phyloP scores from a whole-genome alignment of 2,888 invertebrate genomes.

The Petrophora chlorosata region DNA sequence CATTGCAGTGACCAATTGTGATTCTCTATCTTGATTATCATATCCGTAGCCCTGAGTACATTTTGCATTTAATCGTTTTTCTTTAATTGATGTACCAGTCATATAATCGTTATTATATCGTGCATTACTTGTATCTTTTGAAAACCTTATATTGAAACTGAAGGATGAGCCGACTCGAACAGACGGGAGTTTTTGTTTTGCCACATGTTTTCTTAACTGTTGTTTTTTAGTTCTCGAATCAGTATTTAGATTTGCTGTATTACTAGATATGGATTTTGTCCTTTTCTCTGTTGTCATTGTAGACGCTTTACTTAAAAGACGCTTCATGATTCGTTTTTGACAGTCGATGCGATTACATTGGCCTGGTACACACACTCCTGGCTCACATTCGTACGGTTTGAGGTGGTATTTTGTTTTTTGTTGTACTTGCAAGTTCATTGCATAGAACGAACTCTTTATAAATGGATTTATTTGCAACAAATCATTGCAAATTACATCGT shows the following conservation, averaged over 20 bases:
- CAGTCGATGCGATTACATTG: conserved; percentile 46
- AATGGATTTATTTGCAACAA: background rate
- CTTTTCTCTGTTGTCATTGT: conserved; percentile 36
- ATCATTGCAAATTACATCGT: background rate
- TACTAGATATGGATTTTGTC: conserved; percentile 27
- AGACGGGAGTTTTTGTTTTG: conserved; percentile 5
- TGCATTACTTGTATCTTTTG: too few species aligned
- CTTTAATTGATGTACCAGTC: conserved; percentile 5
- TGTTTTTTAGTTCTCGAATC: conserved; percentile 21
- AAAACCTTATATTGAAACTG: conserved; percentile 47
- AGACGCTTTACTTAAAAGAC: conserved; percentile 38
- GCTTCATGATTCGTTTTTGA: conserved; percentile 44
- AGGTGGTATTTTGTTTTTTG: conserved; percentile 23
- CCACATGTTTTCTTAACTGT: conserved; percentile 12
- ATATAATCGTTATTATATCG: too few species aligned
- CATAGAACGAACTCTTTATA: background rate
- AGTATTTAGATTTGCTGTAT: background rate
- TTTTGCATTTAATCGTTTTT: conserved; percentile 4
- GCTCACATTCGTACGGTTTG: conserved; percentile 49
- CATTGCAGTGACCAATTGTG: conserved; percentile 7
- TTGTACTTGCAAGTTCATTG: conserved; percentile 19
- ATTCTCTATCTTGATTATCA: background rate
- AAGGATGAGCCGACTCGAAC: conserved; percentile 43
- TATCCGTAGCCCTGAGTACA: conserved; percentile 5
- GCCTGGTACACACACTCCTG: conserved; percentile 47